Base-by-base conservation (phyloP, 2,888 invertebrate genomes). In the Augochlorella aurata region DNA sequence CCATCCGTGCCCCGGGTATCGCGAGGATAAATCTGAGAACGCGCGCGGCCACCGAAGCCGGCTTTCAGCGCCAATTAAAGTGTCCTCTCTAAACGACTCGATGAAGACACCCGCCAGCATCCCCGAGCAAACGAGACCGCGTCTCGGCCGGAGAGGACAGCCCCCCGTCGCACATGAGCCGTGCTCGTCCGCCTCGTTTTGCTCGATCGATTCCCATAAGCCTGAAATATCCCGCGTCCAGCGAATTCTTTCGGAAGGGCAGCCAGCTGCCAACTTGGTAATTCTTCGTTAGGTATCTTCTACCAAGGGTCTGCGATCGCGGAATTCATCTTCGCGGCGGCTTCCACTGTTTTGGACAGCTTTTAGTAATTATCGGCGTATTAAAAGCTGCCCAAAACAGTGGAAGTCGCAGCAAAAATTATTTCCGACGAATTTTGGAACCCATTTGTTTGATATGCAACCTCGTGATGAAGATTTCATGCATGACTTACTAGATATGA, bases 11-110 rank as follows among this genome's bases (percentile, higher is more conserved):
- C 29, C 52, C 61, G 14, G 66, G 38, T 84, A 81, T 83, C 85
- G 65, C 76, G 79, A 83, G 71, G 88, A 91, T 90, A 91, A 92
- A 92, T 92, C 90, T 87, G 89, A 88, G 81, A 74, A 83, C 77
- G 67, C 84, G 18, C 29, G 8, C 38, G 82, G 88, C 88, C 84
- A 85, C 83, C 81, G 80, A 88, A 79, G 88, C 90, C 71, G 77
- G 74, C 90, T 92, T 93, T 92, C 92, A 92, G 87, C 91, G 90
- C 92, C 92, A 92, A 93, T 93, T 93, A 93, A 90, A 91, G 89
- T 85, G 89, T 89, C 90, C 89, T 81, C 86, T 88, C 86, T 89
- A 89, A 91, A 92, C 89, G 90, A 90, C 81, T 52, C 73, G 77
- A 82, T 79, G 52, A 77, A 74, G 76, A 69, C 77, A 44, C 75